phyloP scores from a whole-genome alignment of 1,140 invertebrate genomes.

The Nymphalis io region DNA sequence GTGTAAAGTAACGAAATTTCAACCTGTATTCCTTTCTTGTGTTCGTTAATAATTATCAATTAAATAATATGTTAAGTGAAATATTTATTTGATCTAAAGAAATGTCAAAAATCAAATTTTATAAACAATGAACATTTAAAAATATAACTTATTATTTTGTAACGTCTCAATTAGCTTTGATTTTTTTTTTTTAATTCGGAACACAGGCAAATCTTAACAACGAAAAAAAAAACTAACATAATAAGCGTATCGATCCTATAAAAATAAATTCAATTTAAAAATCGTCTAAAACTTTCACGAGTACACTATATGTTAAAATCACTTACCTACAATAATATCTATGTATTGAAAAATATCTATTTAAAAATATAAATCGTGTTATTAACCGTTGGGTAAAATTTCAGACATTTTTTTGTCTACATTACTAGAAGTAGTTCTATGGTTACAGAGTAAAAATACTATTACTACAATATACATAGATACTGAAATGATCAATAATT shows the following conservation, averaged over 20 bases:
- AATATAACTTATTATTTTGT: no score
- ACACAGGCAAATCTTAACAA: constrained; percentile 22
- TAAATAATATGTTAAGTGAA: background rate
- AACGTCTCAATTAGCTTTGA: no score
- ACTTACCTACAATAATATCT: constrained; percentile 2
- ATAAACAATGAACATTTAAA: no score
- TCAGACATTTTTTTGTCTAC: constrained; percentile 1
- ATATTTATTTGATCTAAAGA: no score
- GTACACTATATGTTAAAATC: background rate
- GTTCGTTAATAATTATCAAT: background rate
- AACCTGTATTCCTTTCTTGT: constrained; percentile 15
- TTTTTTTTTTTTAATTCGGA: background rate
- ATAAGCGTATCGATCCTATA: constrained; percentile 63
- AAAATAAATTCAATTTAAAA: constrained; percentile 42
- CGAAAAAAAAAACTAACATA: constrained; percentile 42
- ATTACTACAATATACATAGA: background rate
- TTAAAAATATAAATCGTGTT: constrained; percentile 17
- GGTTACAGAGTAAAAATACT: background rate
- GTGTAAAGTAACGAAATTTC: constrained; percentile 16
- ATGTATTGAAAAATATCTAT: constrained; percentile 30
- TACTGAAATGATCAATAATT: background rate
- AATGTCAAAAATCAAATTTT: no score
- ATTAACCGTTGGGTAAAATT: constrained; percentile 2
- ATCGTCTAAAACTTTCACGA: constrained; percentile 11
- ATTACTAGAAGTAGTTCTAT: background rate